phyloP scores from a whole-genome alignment of 2,797 vertebrate species.

The Trachops cirrhosus region DNA sequence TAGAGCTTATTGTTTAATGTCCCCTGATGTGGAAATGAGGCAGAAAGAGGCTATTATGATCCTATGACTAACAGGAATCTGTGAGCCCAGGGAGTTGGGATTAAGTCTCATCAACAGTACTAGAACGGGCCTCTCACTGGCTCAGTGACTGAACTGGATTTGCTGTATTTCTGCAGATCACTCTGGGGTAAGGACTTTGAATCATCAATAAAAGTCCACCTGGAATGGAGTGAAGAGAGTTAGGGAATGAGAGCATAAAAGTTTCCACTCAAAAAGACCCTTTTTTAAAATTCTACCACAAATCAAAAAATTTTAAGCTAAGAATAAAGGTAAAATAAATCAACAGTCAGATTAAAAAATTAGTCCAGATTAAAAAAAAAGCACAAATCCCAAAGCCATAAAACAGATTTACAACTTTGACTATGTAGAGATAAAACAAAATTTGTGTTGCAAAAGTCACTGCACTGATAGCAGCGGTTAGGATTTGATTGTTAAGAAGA shows the following conservation, averaged over 20 bases:
- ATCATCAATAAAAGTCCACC: background rate
- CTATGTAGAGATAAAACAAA: background rate
- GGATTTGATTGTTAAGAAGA: background rate
- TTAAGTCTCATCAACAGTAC: background rate
- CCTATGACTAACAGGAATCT: background rate
- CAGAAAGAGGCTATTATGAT: background rate
- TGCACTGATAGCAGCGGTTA: background rate
- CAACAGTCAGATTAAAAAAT: background rate
- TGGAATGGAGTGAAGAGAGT: background rate
- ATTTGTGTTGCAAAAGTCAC: background rate
- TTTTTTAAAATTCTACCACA: background rate
- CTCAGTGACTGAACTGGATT: background rate
- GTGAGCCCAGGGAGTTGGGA: background rate
- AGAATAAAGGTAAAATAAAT: background rate
- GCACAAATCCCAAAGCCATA: background rate
- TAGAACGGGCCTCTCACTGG: background rate
- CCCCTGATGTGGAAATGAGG: background rate
- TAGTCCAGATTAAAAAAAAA: background rate
- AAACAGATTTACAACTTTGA: background rate
- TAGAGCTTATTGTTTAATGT: background rate
- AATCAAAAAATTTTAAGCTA: background rate
- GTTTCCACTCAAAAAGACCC: background rate
- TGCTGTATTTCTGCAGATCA: background rate
- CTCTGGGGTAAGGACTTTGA: background rate
- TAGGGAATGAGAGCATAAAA: background rate